A percentile compares a stretch with the other conserved stretches of the same genome.
phyloP scores from a whole-genome alignment of 1,140 invertebrate species.

The Meteorus sp. region DNA sequence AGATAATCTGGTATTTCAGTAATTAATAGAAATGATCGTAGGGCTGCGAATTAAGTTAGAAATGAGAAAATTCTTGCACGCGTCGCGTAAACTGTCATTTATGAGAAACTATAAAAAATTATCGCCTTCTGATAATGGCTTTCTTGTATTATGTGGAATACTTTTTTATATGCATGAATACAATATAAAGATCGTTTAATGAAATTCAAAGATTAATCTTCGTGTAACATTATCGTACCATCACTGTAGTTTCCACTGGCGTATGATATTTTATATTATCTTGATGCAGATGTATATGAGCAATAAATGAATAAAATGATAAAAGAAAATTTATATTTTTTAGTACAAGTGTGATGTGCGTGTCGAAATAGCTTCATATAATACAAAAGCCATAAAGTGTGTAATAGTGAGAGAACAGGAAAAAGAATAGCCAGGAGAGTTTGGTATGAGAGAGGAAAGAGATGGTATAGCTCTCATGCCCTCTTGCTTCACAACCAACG shows the following conservation, averaged over 20 bases:
- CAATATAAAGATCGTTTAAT: constrained; percentile 28
- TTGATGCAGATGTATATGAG: too few species aligned
- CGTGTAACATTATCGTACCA: constrained; percentile 4
- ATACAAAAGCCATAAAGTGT: too few species aligned
- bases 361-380: too few species aligned
- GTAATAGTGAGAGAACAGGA: too few species aligned
- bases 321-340: too few species aligned
- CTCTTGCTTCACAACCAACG: constrained; percentile 14
- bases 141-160: constrained; percentile 21
- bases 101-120: constrained; percentile 27
- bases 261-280: too few species aligned
- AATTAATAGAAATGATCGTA: constrained; percentile 5
- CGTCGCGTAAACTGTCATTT: constrained; percentile 8
- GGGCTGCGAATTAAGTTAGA: background rate
- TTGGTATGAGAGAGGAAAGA: background rate
- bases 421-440: background rate
- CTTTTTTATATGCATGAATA: constrained; percentile 11
- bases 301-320: too few species aligned
- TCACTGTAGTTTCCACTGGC: background rate
- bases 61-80: constrained; percentile 1
- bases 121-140: constrained; percentile 25
- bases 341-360: too few species aligned
- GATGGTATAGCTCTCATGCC: constrained; percentile 15
- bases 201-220: constrained; percentile 27
- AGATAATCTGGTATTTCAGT: background rate